phyloP scores from a whole-genome alignment of 2,797 vertebrate genomes.

The Gymnoscopelus microlampas region DNA sequence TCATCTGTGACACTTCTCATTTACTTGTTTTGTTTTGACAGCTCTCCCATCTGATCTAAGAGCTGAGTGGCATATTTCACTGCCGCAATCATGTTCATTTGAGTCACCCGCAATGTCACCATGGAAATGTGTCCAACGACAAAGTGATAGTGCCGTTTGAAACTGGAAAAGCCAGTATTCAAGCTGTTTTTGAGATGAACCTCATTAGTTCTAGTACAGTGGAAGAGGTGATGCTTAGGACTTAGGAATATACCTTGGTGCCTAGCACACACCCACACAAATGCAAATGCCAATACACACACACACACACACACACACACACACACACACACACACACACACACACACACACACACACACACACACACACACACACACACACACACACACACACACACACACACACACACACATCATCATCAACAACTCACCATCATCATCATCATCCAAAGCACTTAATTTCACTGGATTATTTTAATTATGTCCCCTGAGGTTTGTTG shows the following conservation, averaged over 20 bases:
- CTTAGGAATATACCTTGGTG: no score
- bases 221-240: no score
- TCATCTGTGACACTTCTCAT: conserved; percentile 8
- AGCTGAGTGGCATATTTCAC: conserved; percentile 17
- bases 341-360: conserved; percentile 27
- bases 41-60: conserved; percentile 2
- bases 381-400: conserved; percentile 17
- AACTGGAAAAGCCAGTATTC: no score
- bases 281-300: no score
- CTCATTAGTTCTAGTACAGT: no score
- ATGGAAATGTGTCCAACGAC: conserved; percentile 15
- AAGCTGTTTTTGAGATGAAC: no score
- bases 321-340: conserved; percentile 4
- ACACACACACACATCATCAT: conserved; percentile 14
- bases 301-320: no score
- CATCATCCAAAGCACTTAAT: conserved; percentile 49
- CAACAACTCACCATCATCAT: conserved; percentile 27
- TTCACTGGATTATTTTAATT: conserved; percentile 69
- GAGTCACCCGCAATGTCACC: neutral
- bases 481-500: conserved; percentile 53
- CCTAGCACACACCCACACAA: no score
- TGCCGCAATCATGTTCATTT: neutral
- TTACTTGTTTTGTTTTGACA: conserved; percentile 22
- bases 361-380: conserved; percentile 1
- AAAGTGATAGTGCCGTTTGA: neutral